Conservation (phyloP, 2,113 vertebrate genomes). For the Hirundichthys speculiger region DNA sequence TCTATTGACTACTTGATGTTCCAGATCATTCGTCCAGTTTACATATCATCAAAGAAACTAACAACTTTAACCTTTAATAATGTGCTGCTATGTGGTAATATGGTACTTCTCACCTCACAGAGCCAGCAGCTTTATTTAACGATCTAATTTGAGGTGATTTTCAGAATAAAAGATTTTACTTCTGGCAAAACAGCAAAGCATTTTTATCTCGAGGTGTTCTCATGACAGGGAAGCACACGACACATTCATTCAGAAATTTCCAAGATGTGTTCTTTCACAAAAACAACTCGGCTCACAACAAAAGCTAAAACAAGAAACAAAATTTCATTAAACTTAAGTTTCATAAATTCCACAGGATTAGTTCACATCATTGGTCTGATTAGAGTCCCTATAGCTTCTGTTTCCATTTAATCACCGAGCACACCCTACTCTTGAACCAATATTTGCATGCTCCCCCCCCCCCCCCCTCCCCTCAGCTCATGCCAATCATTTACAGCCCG, state of each 20-base stretch:
- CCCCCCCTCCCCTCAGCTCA: conserved; percentile 15
- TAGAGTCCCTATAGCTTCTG: conserved; percentile 48
- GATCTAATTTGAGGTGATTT: no score
- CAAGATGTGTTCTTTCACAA: no score
- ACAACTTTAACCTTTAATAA: no score
- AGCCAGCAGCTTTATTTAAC: no score
- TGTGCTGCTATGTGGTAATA: no score
- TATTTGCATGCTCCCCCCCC: conserved; percentile 38
- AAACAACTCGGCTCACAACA: conserved; percentile 40
- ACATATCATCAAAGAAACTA: no score
- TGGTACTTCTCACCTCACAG: no score
- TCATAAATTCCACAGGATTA: conserved; percentile 72
- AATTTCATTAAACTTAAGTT: conserved; percentile 57
- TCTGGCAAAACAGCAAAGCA: no score
- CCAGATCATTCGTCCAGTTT: no score
- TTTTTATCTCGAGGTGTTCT: neutral
- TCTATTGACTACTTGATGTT: no score
- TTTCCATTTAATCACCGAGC: conserved; percentile 63
- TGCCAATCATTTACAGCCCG: conserved; percentile 38
- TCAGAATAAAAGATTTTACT: no score
- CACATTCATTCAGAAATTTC: conserved; percentile 1
- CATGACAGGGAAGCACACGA: neutral
- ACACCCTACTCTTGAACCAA: conserved; percentile 22
- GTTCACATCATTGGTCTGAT: conserved; percentile 73
- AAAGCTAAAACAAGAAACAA: conserved; percentile 55